phyloP scores from a whole-genome alignment of 2,797 vertebrate genomes.

The Chaenodraco wilsoni region DNA sequence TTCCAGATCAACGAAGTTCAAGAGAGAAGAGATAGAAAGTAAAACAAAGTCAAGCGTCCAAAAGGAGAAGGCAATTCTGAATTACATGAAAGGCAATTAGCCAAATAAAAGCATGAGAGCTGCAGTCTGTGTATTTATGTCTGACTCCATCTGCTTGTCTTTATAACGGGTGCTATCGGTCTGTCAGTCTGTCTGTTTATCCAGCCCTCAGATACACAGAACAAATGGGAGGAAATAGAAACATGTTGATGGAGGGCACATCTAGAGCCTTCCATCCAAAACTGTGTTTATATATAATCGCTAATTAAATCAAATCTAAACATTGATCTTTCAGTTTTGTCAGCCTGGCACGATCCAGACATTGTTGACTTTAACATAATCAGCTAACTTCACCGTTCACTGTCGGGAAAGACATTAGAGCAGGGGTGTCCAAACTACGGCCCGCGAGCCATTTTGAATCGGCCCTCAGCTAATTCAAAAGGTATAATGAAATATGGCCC shows the following conservation, averaged over 20 bases:
- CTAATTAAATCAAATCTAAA: conserved; percentile 37
- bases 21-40: neutral
- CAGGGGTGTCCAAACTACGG: too few species aligned
- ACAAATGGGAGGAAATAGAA: conserved; percentile 36
- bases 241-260: conserved; percentile 4
- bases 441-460: too few species aligned
- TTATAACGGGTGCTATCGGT: conserved; percentile 38
- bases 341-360: neutral
- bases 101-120: conserved; percentile 14
- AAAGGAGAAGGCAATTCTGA: conserved; percentile 16
- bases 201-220: conserved; percentile 6
- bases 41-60: neutral
- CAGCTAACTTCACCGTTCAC: conserved; percentile 12
- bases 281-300: conserved; percentile 9
- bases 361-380: conserved; percentile 19
- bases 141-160: conserved; percentile 52
- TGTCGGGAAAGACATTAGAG: conserved; percentile 10
- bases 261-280: conserved; percentile 14
- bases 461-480: too few species aligned
- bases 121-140: conserved; percentile 39
- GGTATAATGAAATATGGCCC: too few species aligned
- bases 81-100: conserved; percentile 10
- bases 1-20: neutral
- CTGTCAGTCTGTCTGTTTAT: conserved; percentile 37
- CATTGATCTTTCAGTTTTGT: conserved; percentile 14